Evolutionary conservation across 2,888 invertebrate genomes (phyloP).

Genomic region (Eupithecia centaureata): DNA sequence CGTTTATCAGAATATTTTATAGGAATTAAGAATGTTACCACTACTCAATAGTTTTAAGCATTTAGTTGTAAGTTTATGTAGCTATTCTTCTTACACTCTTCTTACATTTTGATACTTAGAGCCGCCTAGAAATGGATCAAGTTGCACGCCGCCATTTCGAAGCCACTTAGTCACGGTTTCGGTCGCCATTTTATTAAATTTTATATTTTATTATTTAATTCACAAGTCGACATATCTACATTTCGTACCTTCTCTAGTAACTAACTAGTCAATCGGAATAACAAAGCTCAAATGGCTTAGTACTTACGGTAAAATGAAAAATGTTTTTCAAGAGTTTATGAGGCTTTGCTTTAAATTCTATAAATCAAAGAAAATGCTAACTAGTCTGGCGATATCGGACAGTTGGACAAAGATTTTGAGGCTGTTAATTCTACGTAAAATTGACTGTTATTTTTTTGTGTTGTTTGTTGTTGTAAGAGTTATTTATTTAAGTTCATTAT

Average conservation of each 20-base stretch:
- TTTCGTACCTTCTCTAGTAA: conserved; percentile 49
- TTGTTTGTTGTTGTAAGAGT: conserved; percentile 33
- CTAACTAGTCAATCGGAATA: conserved; percentile 51
- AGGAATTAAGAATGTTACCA: conserved; percentile 39
- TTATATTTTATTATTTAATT: conserved; percentile 29
- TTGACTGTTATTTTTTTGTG: conserved; percentile 35
- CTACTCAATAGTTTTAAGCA: conserved; percentile 33
- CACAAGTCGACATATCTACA: conserved; percentile 42
- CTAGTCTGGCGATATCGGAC: conserved; percentile 49
- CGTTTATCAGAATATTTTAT: conserved; percentile 26
- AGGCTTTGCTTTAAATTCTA: conserved; percentile 24
- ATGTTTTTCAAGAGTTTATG: conserved; percentile 17
- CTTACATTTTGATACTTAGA: conserved; percentile 29
- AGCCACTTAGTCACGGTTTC: conserved; percentile 30
- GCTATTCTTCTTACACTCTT: conserved; percentile 20
- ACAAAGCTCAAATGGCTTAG: conserved; percentile 42
- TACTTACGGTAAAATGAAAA: conserved; percentile 25
- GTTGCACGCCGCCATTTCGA: conserved; percentile 33
- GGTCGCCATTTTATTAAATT: conserved; percentile 18
- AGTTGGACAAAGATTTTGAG: conserved; percentile 45
- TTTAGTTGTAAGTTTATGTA: conserved; percentile 28
- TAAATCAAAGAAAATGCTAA: conserved; percentile 22
- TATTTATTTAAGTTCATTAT: conserved; percentile 41
- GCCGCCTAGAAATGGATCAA: conserved; percentile 36
- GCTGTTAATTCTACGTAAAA: conserved; percentile 47